A percentile compares a stretch with the other conserved stretches of the same genome.
Conservation (phyloP, 2,888 invertebrate species). For the Cephalotes varians region DNA sequence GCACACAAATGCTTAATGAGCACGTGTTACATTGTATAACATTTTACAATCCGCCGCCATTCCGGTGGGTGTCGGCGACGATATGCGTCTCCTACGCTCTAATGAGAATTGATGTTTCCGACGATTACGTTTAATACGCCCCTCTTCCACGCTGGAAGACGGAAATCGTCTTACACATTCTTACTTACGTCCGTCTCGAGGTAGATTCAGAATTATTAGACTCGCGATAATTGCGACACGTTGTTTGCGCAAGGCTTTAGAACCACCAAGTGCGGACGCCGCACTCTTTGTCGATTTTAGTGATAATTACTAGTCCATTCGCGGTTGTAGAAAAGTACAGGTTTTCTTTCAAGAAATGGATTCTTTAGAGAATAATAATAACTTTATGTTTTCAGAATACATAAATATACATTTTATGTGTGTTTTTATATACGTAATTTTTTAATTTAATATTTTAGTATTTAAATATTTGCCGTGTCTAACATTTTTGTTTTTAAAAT, state of each 20-base stretch:
- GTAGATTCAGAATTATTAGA: slow-evolving; percentile 2
- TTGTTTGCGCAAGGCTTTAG: neutral
- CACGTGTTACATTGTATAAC: slow-evolving; percentile 42
- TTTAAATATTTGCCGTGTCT: neutral
- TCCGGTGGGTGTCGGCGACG: slow-evolving; percentile 66
- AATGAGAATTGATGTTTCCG: slow-evolving; percentile 83
- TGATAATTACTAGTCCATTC: neutral
- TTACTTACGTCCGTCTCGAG: slow-evolving; percentile 1
- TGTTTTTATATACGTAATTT: neutral
- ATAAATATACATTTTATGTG: neutral
- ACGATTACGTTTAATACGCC: slow-evolving; percentile 80
- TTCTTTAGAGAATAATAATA: neutral
- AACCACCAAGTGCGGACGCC: neutral
- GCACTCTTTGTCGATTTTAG: neutral
- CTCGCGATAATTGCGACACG: neutral
- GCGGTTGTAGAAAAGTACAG: neutral
- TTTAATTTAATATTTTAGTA: neutral
- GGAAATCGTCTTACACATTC: slow-evolving; percentile 69
- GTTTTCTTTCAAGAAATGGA: neutral
- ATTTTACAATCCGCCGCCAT: slow-evolving; percentile 49
- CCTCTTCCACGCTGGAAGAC: slow-evolving; percentile 62
- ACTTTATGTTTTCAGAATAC: neutral
- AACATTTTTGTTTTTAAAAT: neutral
- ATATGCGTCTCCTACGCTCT: slow-evolving; percentile 78
- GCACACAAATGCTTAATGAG: slow-evolving; percentile 52